These are phyloP conservation scores for Cylloceria caligata DNA, from an alignment of 2,888 invertebrate genomes.

Conservation along the genomic window DNA sequence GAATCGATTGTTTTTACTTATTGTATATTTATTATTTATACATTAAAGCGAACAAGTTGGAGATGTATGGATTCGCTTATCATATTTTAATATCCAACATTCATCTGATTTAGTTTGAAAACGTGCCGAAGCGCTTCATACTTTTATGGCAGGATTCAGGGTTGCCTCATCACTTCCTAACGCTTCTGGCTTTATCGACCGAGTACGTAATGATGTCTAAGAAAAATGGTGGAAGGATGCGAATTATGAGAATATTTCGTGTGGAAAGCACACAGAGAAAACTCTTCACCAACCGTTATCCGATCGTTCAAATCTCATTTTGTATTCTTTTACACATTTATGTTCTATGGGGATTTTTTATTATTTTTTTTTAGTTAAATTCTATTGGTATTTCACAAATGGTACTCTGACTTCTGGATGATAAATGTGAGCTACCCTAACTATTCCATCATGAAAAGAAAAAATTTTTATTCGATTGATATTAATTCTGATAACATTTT, in stretches of 20 bases:
- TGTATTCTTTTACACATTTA: background rate
- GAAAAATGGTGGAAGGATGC: conserved; percentile 14
- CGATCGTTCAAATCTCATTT: conserved; percentile 31
- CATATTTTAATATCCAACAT: conserved; percentile 78
- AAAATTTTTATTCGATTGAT: too few relatives aligned
- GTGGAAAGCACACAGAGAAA: background rate
- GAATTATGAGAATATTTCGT: conserved; percentile 14
- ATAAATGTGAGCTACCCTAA: background rate
- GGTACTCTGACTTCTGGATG: background rate
- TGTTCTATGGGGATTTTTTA: background rate
- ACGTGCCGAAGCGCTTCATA: conserved; percentile 69
- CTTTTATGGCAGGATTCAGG: background rate
- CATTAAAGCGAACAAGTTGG: conserved; percentile 76
- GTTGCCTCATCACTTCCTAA: background rate
- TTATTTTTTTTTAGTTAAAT: background rate
- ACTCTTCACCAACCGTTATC: background rate
- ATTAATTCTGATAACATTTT: too few relatives aligned
- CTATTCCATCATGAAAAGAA: too few relatives aligned
- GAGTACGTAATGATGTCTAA: conserved; percentile 33
- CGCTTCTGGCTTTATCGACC: conserved; percentile 9
- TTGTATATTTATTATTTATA: conserved; percentile 68
- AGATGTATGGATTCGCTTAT: conserved; percentile 77
- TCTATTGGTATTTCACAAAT: background rate
- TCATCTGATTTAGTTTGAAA: conserved; percentile 76
- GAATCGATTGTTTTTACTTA: background rate